A percentile compares a stretch with the other conserved stretches of the same genome.
These are phyloP conservation scores for Lanistes nyassanus DNA, from an alignment of 1,140 invertebrate genomes.

Conservation along the genomic window DNA sequence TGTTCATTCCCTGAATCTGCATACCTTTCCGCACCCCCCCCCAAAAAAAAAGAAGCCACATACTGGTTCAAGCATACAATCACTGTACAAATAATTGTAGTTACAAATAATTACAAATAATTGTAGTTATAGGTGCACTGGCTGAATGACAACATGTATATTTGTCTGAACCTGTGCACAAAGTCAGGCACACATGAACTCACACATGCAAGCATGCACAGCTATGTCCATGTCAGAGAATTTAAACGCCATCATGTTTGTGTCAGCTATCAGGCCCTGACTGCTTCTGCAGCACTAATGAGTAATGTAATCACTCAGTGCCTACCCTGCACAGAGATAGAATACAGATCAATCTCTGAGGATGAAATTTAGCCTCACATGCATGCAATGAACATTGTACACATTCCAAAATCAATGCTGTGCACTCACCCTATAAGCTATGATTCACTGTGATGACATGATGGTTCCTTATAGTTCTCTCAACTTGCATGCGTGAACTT, in stretches of 20 bases:
- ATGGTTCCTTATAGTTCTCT: too few relatives aligned
- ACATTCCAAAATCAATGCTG: slow-evolving; percentile 10
- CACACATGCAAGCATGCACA: slow-evolving; percentile 1
- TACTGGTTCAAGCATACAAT: background rate
- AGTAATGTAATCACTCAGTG: background rate
- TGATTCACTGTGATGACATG: too few relatives aligned
- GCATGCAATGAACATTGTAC: background rate
- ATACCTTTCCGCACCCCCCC: background rate
- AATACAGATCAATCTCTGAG: background rate
- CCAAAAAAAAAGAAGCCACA: background rate
- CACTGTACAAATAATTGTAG: background rate
- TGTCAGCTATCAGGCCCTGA: too few relatives aligned
- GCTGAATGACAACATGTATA: background rate
- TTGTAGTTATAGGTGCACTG: background rate
- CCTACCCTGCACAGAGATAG: background rate
- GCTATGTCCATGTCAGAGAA: background rate
- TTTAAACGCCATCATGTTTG: background rate
- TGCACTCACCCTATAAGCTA: too few relatives aligned
- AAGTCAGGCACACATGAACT: background rate
- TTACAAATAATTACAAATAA: background rate
- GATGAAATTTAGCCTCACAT: background rate
- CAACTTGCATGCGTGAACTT: too few relatives aligned
- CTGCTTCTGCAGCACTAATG: too few relatives aligned
- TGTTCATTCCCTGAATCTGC: background rate
- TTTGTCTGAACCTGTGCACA: background rate